These are phyloP conservation scores for Calonectris borealis DNA, from an alignment of 2,113 vertebrate species.

Conservation along the genomic window DNA sequence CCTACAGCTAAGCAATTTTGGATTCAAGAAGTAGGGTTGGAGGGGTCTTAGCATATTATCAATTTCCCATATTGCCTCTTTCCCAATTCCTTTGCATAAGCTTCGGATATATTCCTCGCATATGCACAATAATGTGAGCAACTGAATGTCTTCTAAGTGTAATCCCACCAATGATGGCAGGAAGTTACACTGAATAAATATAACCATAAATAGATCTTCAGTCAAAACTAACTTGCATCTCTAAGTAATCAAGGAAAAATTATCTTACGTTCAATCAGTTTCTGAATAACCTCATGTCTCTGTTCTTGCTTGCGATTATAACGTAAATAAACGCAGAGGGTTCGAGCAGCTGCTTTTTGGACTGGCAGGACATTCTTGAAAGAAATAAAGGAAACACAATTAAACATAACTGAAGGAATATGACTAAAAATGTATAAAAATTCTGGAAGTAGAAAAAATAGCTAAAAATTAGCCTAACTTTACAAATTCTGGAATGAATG, in stretches of 20 bases:
- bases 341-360: conserved; percentile 91
- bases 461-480: not conserved
- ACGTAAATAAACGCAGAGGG: conserved; percentile 89
- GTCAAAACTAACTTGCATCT: not conserved
- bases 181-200: not conserved
- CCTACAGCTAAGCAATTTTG: not conserved
- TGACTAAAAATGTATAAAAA: not conserved
- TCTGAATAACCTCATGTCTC: conserved; percentile 89
- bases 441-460: not conserved
- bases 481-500: not conserved
- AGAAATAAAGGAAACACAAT: conserved; percentile 50
- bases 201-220: not conserved
- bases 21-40: not conserved
- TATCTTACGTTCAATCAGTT: conserved; percentile 88
- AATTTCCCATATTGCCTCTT: not conserved
- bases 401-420: not conserved
- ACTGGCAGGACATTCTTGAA: conserved; percentile 92
- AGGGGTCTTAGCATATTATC: not conserved
- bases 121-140: not conserved
- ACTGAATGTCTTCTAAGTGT: not conserved
- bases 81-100: not conserved
- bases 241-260: not conserved
- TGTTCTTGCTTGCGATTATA: conserved; percentile 95
- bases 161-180: not conserved
- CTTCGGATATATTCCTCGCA: not conserved